Evolutionary conservation across 2,113 vertebrate genomes (phyloP).

Genomic region (Aptenodytes forsteri): DNA sequence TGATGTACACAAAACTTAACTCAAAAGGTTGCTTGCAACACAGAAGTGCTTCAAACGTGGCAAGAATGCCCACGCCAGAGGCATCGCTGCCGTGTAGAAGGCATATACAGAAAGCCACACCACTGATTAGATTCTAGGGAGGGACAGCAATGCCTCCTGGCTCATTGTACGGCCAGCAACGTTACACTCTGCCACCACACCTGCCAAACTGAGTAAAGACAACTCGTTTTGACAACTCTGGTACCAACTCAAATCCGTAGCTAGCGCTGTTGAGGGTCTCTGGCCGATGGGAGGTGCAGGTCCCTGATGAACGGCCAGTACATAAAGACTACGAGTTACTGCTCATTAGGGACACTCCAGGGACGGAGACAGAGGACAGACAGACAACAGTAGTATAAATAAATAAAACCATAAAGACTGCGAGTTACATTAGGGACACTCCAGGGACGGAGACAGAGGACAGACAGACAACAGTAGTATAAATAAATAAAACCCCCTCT

Average conservation of each 20-base stretch:
- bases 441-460: neutral
- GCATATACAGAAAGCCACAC: neutral
- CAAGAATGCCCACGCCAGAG: neutral
- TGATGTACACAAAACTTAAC: too few species aligned
- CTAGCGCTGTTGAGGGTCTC: neutral
- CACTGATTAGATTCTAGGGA: neutral
- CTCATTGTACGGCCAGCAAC: neutral
- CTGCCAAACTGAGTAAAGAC: neutral
- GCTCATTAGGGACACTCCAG: neutral
- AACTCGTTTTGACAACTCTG: neutral
- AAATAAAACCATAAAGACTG: too few species aligned
- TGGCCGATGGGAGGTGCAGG: neutral
- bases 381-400: neutral
- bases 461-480: accelerated
- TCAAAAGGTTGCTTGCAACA: neutral
- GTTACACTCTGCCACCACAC: neutral
- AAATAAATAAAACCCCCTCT: neutral
- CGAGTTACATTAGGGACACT: too few species aligned
- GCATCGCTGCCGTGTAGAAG: neutral
- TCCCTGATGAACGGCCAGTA: neutral
- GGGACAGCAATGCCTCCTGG: neutral
- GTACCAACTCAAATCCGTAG: accelerated
- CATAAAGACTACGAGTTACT: too few species aligned
- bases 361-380: accelerated
- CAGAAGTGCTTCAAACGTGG: neutral